Percentiles rank a stretch among this genome's conserved stretches.
phyloP scores from a whole-genome alignment of 2,797 vertebrate genomes.

The Alcedo quadribrachys region DNA sequence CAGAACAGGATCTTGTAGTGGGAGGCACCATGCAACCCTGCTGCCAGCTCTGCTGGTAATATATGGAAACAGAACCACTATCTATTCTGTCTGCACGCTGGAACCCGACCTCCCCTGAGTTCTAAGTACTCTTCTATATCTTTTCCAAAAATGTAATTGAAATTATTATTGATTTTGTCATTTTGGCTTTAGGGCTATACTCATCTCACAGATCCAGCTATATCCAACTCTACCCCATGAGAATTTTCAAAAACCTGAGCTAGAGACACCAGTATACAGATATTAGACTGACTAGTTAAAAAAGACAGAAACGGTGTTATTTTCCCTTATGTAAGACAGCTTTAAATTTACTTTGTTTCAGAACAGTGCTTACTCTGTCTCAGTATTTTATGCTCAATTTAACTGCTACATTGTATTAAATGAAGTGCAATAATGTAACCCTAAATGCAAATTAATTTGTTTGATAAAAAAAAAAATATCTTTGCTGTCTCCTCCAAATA shows the following conservation, averaged over 20 bases:
- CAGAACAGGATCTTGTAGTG: not conserved
- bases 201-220: not conserved
- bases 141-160: constrained; percentile 30
- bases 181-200: constrained; percentile 28
- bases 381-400: constrained; percentile 60
- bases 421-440: constrained; percentile 53
- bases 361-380: not conserved
- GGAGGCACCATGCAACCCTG: not conserved
- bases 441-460: constrained; percentile 40
- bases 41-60: constrained; percentile 47
- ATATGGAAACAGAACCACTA: not conserved
- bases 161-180: constrained; percentile 68
- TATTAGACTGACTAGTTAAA: not conserved
- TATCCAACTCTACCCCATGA: not conserved
- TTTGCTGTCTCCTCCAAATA: constrained; percentile 10
- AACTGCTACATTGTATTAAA: constrained; percentile 54
- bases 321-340: not conserved
- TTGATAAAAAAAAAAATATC: not conserved
- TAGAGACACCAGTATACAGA: not conserved
- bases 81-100: not conserved
- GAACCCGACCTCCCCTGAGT: not conserved
- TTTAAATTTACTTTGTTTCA: constrained; percentile 27
- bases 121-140: constrained; percentile 29
- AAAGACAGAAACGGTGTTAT: not conserved
- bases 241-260: constrained; percentile 13